These are phyloP conservation scores for Bombus picipes DNA, from an alignment of 1,140 invertebrate genomes.

Conservation along the genomic window DNA sequence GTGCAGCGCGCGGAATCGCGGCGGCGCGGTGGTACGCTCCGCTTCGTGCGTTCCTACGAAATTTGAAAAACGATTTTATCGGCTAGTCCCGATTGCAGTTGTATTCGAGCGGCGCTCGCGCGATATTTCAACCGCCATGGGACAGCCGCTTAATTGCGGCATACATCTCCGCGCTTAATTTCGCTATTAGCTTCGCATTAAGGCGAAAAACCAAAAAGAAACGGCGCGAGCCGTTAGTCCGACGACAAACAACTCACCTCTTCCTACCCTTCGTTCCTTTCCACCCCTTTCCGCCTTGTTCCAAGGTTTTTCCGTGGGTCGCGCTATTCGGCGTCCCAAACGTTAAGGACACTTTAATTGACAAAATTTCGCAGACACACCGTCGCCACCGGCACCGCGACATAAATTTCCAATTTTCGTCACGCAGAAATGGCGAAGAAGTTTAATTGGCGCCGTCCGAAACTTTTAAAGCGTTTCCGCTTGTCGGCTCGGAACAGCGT, in stretches of 20 bases:
- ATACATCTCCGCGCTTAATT: conserved; percentile 37
- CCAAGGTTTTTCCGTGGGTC: not conserved
- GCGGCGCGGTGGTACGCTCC: not conserved
- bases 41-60: conserved; percentile 29
- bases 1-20: not conserved
- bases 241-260: conserved; percentile 14
- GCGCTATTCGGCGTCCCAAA: not conserved
- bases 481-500: conserved; percentile 57
- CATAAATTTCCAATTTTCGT: conserved; percentile 75
- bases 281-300: not conserved
- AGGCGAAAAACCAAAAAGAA: not conserved
- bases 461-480: conserved; percentile 76
- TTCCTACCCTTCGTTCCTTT: no score
- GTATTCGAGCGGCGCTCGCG: not conserved
- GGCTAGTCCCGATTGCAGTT: conserved; percentile 2
- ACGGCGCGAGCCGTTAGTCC: not conserved
- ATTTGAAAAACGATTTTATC: conserved; percentile 56
- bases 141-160: conserved; percentile 46
- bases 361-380: conserved; percentile 59
- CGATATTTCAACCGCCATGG: conserved; percentile 31
- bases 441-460: conserved; percentile 73
- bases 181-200: conserved; percentile 45
- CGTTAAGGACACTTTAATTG: conserved; percentile 62
- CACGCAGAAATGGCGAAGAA: conserved; percentile 66
- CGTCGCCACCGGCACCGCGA: conserved; percentile 12